Evolutionary conservation across 2,113 vertebrate genomes (phyloP), one percentile per base, ranked within the genome.

Genomic region (Crocuta crocuta): DNA sequence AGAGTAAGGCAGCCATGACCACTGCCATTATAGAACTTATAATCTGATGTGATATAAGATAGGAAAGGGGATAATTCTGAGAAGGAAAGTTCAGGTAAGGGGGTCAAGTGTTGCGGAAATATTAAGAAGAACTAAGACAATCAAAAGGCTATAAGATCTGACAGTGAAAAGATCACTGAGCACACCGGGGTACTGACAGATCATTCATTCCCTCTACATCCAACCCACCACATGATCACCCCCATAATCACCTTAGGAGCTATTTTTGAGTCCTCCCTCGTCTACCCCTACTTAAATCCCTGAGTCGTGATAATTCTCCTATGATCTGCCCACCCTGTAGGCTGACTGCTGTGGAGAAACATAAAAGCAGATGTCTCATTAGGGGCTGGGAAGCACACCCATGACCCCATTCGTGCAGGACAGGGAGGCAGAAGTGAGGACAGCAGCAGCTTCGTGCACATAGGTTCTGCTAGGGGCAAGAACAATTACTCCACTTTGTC

Each of bases 261-360:
- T 65, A 89, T 78, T 96, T 97, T 81, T 73, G 66, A 89, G n/a
- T 81, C 74, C 65, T 53, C 83, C 78, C 78, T 92, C 61, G 28
- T 50, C 23, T 95, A 31, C 4, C 58, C 26, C 35, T 83, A 82
- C 73, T 71, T 71, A 35, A 74, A 78, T 61, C 66, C 16, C 80
- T 43, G 39, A 96, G 19, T 43, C 15, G 65, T 71, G 50, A 45
- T 53, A 58, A 87, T 53, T 95, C n/a, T 70, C 48, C 24, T 79
- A 66, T 39, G 66, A 81, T 84, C 95, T 92, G 24, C 55, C 81
- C 79, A 92, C 84, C 58, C 21, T 11, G 16, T 39, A 84, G 66
- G 55, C 33, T 28, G 35, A 78, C 35, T 80, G 73, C 82, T 76
- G 15, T 55, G 48, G 35, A 96, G 55, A 61, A 83, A 53, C 71